Conservation (phyloP, 2,113 vertebrate genomes). For the Garra rufa region DNA sequence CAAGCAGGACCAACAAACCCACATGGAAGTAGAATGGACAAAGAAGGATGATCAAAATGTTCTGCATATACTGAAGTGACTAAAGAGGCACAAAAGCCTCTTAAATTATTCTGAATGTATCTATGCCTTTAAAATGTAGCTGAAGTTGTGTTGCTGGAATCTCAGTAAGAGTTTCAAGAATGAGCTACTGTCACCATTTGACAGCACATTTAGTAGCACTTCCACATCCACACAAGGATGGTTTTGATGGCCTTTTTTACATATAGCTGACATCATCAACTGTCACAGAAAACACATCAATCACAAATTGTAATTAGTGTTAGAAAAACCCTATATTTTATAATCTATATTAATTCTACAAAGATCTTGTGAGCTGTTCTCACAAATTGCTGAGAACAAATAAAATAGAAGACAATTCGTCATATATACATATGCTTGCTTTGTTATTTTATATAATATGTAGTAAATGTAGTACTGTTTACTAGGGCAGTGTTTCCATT, state of each 20-base stretch:
- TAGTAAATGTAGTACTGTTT: constrained; percentile 32
- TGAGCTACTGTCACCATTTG: constrained; percentile 57
- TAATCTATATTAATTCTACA: constrained; percentile 2
- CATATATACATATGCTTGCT: constrained; percentile 55
- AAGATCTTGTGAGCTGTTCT: constrained; percentile 26
- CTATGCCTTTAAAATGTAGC: constrained; percentile 51
- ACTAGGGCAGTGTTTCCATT: background rate
- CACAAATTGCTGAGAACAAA: constrained; percentile 16
- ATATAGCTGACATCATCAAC: constrained; percentile 21
- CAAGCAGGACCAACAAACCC: constrained; percentile 78
- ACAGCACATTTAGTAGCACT: constrained; percentile 57
- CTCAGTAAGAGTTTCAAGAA: constrained; percentile 36
- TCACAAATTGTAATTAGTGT: constrained; percentile 15
- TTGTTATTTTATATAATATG: constrained; percentile 49
- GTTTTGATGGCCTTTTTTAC: constrained; percentile 49
- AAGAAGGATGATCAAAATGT: constrained; percentile 2
- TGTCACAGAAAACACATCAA: constrained; percentile 2
- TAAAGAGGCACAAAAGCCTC: constrained; percentile 9
- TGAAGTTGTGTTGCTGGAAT: constrained; percentile 41
- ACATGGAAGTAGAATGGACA: constrained; percentile 80
- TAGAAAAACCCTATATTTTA: constrained; percentile 29
- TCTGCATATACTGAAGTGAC: background rate
- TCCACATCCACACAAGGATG: constrained; percentile 56
- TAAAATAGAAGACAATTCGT: constrained; percentile 26
- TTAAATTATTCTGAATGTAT: constrained; percentile 54